Base-by-base conservation (phyloP, 2,113 vertebrate genomes). In the Ciconia boyciana region DNA sequence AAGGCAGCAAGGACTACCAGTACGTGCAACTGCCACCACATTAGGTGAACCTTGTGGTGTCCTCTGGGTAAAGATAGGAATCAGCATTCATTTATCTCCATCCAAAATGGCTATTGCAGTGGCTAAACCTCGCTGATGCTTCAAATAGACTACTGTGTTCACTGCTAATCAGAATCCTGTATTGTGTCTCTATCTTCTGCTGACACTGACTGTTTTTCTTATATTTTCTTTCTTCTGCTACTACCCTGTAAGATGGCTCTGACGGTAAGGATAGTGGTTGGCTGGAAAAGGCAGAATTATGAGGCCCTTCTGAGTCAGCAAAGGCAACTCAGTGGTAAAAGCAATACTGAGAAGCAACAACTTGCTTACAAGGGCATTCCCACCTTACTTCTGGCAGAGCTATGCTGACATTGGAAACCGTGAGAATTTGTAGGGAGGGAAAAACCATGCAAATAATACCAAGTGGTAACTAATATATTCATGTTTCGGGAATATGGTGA, bases 401-500 rank as follows among this genome's bases (percentile, higher is more conserved):
- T 75, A 31, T 34, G 64, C 87, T 94, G 75, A 58, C 68, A 28
- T 0, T 25, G 76, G 75, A 51, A 95, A 89, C 51, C 26, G n/a
- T 92, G 94, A 93, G 94, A 97, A 95, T 89, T 60, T 7, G 24
- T 21, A 87, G 57, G 70, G 58, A 83, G 68, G 69, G 84, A 72
- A 68, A 79, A 90, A 32, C 10, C 51, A 94, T 93, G 88, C 92
- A 95, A 96, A 94, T 90, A 52, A 83, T 28, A 65, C 64, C 28
- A 83, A 94, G 71, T 36, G 29, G 62, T 20, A 91, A 19, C 62
- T 34, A 57, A 93, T 91, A 71, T 24, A 95, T 92, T 92, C 75
- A 14, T 83, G 29, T 66, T 66, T 81, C 2, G 9, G 68, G 76
- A 92, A 29, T 31, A 93, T 44, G 76, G 75, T 93, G 82, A 61